Base-by-base conservation (phyloP, 2,113 vertebrate species). In the Gavia stellata region DNA sequence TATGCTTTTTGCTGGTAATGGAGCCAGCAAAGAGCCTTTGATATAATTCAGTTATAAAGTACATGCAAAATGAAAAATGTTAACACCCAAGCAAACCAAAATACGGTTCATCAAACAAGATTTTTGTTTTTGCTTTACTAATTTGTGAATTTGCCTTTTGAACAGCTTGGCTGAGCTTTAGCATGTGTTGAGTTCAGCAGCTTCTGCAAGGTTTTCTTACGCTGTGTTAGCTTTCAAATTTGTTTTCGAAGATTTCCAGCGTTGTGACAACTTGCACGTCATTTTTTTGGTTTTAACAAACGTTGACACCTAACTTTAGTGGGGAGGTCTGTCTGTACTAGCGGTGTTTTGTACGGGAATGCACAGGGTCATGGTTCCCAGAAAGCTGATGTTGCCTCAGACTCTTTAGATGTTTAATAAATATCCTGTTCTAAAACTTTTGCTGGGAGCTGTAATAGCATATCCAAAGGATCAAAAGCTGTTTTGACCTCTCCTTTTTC, bases 391-490 rank as follows among this genome's bases (percentile, higher is more conserved):
- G 75, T 26, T 87, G 56, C 56, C 42, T 75, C 78, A 62, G 65
- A n/a, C 36, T 91, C 59, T 17, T 59, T 1, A 36, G 28, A 42
- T 62, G 34, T 77, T 88, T 95, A 8, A 92, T n/a, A 88, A 95
- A 92, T 80, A 70, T 0, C 33, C 71, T 53, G 8, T 14, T 82
- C 47, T 50, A 13, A 82, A 96, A 31, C 74, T 75, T 68, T 25
- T 88, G 44, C 79, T 86, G 88, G 88, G 85, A 95, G 90, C 92
- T 90, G 49, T 13, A 50, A 62, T 3, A 80, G 53, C 71, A 42
- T 44, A 94, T 73, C 74, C 71, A 58, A 42, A 86, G 59, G 79
- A 96, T 94, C 79, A 88, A 90, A 96, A 90, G 74, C 62, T 92
- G 45, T 6, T 94, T 61, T 93, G 95, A 86, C 92, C 63, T 79